Evolutionary conservation across 1,140 invertebrate species (phyloP).

Genomic region (Heliconius congener): DNA sequence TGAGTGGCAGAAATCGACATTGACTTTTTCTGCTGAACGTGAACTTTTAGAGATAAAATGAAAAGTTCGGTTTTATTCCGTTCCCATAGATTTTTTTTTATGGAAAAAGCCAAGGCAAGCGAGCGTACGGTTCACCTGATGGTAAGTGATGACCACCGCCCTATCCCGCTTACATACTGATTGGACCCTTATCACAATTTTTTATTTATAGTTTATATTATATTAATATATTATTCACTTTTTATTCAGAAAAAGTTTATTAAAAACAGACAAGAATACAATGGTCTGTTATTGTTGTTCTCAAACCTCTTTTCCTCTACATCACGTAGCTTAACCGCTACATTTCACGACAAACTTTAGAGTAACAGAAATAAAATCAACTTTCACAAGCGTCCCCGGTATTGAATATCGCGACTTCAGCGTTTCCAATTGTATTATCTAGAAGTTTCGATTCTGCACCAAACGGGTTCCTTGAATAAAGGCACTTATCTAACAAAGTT

Average conservation of each 20-base stretch:
- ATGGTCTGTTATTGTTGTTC: not conserved
- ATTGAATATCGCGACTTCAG: constrained; percentile 27
- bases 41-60: no score
- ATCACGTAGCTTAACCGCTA: constrained; percentile 21
- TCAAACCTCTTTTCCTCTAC: not conserved
- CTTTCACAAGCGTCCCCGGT: constrained; percentile 1
- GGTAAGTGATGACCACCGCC: no score
- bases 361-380: constrained; percentile 24
- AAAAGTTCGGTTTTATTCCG: no score
- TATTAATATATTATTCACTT: no score
- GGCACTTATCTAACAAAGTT: constrained; percentile 11
- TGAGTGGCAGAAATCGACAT: not conserved
- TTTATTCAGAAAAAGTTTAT: no score
- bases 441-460: constrained; percentile 25
- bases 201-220: no score
- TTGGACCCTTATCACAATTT: no score
- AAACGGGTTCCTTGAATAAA: constrained; percentile 22
- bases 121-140: no score
- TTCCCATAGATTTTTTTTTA: no score
- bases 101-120: no score
- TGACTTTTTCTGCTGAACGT: no score
- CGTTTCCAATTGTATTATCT: constrained; percentile 23
- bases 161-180: no score
- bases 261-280: not conserved
- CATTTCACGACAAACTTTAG: constrained; percentile 12